Conservation (phyloP, 2,888 invertebrate species). For the Argynnis bischoffii region DNA sequence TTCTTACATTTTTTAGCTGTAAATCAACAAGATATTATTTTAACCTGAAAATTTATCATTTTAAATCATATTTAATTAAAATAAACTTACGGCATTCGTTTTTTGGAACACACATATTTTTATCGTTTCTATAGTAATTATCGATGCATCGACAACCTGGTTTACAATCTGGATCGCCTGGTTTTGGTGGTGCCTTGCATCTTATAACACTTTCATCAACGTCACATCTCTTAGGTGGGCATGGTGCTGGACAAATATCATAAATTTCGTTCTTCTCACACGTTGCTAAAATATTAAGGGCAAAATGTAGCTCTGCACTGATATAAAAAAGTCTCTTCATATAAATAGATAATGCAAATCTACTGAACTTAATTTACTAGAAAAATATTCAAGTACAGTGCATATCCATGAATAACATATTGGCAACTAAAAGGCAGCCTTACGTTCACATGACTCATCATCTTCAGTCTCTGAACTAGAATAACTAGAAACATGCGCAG, state of each 20-base stretch:
- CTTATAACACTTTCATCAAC: slow-evolving; percentile 43
- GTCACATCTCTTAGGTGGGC: slow-evolving; percentile 47
- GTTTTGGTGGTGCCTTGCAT: slow-evolving; percentile 44
- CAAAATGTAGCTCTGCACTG: background rate
- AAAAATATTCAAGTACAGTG: too few relatives aligned
- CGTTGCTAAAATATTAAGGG: slow-evolving; percentile 6
- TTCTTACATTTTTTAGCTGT: slow-evolving; percentile 20
- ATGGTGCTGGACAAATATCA: slow-evolving; percentile 46
- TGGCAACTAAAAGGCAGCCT: too few relatives aligned
- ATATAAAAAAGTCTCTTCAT: background rate
- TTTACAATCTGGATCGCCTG: slow-evolving; percentile 48
- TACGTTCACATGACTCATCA: too few relatives aligned
- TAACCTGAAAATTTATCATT: background rate
- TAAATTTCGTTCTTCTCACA: slow-evolving; percentile 44
- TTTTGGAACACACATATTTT: slow-evolving; percentile 45
- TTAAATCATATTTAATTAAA: background rate
- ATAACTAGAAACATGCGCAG: too few relatives aligned
- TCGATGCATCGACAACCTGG: slow-evolving; percentile 52
- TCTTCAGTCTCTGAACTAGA: too few relatives aligned
- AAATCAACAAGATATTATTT: background rate
- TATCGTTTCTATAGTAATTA: slow-evolving; percentile 44
- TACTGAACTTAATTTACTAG: too few relatives aligned
- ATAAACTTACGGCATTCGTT: slow-evolving; percentile 38
- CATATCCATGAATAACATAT: too few relatives aligned
- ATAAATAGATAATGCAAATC: too few relatives aligned